These are phyloP conservation scores for Piprites chloris DNA, from an alignment of 2,113 vertebrate genomes.

Conservation along the genomic window DNA sequence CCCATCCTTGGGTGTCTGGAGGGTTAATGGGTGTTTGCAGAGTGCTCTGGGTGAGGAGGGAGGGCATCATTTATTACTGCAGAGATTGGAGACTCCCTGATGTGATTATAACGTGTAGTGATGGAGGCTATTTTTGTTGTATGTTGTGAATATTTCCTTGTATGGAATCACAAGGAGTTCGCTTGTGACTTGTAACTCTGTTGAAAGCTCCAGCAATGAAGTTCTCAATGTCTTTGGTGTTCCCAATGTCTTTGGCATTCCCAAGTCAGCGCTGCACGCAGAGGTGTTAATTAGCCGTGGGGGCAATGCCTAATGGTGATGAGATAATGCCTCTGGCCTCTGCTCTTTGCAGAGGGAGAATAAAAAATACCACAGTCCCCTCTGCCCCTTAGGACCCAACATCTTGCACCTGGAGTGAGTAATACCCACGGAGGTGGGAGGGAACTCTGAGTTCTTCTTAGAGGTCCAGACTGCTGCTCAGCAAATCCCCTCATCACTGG, in stretches of 20 bases:
- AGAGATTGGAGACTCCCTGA: constrained; percentile 39
- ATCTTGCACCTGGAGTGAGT: background rate
- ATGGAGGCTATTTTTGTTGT: constrained; percentile 63
- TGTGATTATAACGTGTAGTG: constrained; percentile 37
- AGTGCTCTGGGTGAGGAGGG: background rate
- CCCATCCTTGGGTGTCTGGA: background rate
- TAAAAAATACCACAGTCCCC: background rate
- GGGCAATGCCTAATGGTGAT: background rate
- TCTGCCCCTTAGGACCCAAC: background rate
- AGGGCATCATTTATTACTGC: background rate
- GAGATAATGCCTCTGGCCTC: background rate
- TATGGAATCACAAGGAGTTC: constrained; percentile 58
- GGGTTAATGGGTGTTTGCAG: background rate
- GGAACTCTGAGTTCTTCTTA: background rate
- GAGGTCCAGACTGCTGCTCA: background rate
- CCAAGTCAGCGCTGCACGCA: background rate
- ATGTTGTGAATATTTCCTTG: constrained; percentile 61
- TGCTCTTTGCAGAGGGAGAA: background rate
- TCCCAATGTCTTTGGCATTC: background rate
- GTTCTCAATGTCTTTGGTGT: background rate
- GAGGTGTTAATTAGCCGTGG: background rate
- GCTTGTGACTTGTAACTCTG: constrained; percentile 3
- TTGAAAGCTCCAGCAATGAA: background rate
- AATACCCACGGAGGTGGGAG: background rate
- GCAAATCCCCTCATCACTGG: background rate